Conservation (phyloP, 2,797 vertebrate species). For the Alca torda region DNA sequence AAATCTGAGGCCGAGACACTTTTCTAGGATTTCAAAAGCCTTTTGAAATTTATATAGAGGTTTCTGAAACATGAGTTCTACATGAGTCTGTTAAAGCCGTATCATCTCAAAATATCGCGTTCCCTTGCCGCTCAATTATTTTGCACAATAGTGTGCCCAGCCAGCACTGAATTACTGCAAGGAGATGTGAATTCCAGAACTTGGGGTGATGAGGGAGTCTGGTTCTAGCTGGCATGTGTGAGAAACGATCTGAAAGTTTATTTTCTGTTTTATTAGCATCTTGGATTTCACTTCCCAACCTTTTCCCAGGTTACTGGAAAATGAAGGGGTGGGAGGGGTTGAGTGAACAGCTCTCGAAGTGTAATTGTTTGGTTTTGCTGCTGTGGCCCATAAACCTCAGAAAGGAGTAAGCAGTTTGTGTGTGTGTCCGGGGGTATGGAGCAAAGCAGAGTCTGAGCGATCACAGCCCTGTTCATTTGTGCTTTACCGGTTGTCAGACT, state of each 20-base stretch:
- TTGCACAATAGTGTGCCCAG: background rate
- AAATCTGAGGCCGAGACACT: background rate
- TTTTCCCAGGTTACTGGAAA: background rate
- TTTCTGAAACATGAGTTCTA: constrained; percentile 10
- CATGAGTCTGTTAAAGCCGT: background rate
- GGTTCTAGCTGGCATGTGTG: background rate
- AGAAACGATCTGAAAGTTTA: background rate
- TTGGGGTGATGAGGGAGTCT: background rate
- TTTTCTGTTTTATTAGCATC: background rate
- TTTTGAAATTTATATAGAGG: constrained; percentile 13
- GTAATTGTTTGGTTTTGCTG: constrained; percentile 10
- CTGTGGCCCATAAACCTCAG: background rate
- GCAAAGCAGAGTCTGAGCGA: background rate
- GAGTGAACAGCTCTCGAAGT: background rate
- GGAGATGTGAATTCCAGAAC: background rate
- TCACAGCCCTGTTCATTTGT: rapidly evolving
- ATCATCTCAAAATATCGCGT: background rate
- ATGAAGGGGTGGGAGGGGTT: background rate
- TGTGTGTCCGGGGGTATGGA: background rate
- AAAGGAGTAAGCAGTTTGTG: background rate
- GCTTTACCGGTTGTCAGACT: background rate
- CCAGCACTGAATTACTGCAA: background rate
- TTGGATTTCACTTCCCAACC: background rate
- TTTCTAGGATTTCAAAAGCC: constrained; percentile 12
- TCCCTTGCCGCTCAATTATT: background rate